Evolutionary conservation across 2,797 vertebrate genomes (phyloP), one percentile per base, ranked within the genome.

Genomic region (Salarias fasciatus): DNA sequence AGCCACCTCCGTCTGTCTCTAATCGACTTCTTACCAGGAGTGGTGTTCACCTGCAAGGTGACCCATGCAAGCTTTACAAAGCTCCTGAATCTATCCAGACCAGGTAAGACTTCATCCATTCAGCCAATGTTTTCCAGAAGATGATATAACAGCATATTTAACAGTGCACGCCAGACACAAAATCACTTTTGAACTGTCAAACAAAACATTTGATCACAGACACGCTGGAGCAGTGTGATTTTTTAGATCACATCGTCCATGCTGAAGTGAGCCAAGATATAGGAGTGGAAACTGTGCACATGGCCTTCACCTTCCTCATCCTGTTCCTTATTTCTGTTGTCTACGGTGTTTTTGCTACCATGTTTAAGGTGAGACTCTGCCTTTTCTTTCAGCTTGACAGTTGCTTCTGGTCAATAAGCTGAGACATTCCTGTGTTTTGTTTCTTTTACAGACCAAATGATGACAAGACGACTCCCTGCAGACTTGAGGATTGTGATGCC

Each of bases 301-400:
- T 91, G 77, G 64, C 82, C 30, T 61, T 82, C 33, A 69, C 64
- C 1, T 91, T 93, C 56, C 72, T 91, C 36, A 0, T 71, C 11
- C 80, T 88, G 14, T 92, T 93, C 57, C 48, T 93, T 33, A 40
- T 88, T 38, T 63, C 89, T 37, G 12, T 84, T 10, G 9, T 88
- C 55, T 92, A 89, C 46, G 66, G 84, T 30, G 70, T 86, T 54
- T 11, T 63, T 6, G 74, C 74, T 28, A 91, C 84, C 4, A 4
- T 92, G 3, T 13, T 89, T 5, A 92, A 92, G 89, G 88, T 92
- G 45, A 84, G 74, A 56, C 1, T 52, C 10, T 59, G 45, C 7
- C 18, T 24, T 24, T 24, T 24, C n/a, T n/a, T n/a, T n/a, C n/a
- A n/a, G n/a, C n/a, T n/a, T n/a, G n/a, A n/a, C n/a, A n/a, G n/a